Conservation (phyloP, 2,888 invertebrate genomes). For the Stratiomys singularior region DNA sequence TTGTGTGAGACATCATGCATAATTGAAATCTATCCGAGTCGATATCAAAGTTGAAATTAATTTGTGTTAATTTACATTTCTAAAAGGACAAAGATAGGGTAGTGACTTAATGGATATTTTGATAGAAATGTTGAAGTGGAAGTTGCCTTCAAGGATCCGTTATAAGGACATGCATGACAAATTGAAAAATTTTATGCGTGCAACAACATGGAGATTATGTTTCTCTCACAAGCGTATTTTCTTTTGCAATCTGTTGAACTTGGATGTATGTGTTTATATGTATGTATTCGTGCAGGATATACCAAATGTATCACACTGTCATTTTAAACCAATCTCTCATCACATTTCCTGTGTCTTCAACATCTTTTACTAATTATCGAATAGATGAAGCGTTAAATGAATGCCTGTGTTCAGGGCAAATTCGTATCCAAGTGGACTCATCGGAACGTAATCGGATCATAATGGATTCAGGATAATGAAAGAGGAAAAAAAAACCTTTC, state of each 20-base stretch:
- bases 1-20: neutral
- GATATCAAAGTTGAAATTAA: slow-evolving; percentile 11
- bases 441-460: slow-evolving; percentile 37
- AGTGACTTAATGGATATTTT: neutral
- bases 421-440: slow-evolving; percentile 11
- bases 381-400: slow-evolving; percentile 36
- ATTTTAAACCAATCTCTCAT: neutral
- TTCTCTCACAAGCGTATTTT: too few species aligned
- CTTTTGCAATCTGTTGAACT: too few species aligned
- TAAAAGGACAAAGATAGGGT: neutral
- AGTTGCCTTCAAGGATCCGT: neutral
- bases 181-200: too few species aligned
- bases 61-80: slow-evolving; percentile 5
- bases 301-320: too few species aligned
- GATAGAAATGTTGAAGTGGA: neutral
- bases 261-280: too few species aligned
- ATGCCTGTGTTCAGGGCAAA: neutral
- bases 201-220: too few species aligned
- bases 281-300: neutral
- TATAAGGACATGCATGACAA: too few species aligned
- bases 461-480: slow-evolving; percentile 24
- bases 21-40: neutral
- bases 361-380: slow-evolving; percentile 11
- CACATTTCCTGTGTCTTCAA: neutral
- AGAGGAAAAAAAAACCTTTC: neutral